Base-by-base conservation (phyloP, 2,888 invertebrate genomes). In the Escarpia spicata region DNA sequence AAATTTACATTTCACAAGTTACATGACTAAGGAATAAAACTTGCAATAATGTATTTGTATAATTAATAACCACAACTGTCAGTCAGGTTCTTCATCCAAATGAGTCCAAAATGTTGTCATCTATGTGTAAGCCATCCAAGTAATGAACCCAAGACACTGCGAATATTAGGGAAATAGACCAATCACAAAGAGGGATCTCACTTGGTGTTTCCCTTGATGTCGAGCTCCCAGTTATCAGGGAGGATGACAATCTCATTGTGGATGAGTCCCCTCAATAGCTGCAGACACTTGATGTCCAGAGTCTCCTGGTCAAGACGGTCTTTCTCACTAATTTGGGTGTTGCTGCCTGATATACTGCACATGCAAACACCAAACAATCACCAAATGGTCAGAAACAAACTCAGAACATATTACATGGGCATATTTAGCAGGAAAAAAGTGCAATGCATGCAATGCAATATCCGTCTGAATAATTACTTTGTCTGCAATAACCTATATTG, bases 171-270 rank as follows among this genome's bases (percentile, higher is more conserved):
- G 19, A 75, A 75, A 75, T 26, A 6, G 26, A 26, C 6, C 19
- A 75, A 75, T 37, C 37, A 3, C 26, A 75, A 19, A 75, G 15
- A 92, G 44, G 19, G 31, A 75, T 31, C 93, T 93, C 90, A 94
- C 94, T 93, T 93, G 37, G 91, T 92, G 92, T 93, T 93, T 94
- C 19, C 75, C 58, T 93, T 94, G 58, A 92, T 94, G 92, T 95
- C 94, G 44, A 92, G 93, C 92, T 96, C 95, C 95, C 96, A 96
- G 93, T 96, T 95, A 2, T 95, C 94, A 0, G 96, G 96, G 44
- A 96, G 94, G 90, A 95, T 95, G 92, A 96, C 94, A 52, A 96
- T 95, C 94, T 96, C 96, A 92, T 96, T 96, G 94, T 96, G 96
- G 37, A 96, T 94, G 60, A 96, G 93, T 37, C 95, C 96, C 6